A percentile compares a stretch with the other conserved stretches of the same genome.
Conservation (phyloP, 2,113 vertebrate species). For the Neofelis nebulosa region DNA sequence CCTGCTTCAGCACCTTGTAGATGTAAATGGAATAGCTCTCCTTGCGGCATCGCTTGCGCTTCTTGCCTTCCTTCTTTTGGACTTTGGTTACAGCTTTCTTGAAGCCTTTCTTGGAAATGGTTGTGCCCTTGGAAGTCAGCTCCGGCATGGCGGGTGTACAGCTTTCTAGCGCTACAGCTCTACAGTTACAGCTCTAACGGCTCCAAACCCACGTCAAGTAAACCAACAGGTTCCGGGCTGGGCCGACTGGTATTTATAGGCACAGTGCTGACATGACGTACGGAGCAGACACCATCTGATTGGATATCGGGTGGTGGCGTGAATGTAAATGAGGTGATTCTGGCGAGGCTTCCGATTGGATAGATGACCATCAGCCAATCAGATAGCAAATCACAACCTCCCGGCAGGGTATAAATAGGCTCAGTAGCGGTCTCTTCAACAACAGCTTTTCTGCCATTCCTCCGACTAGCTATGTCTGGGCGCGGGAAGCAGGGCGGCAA, state of each 20-base stretch:
- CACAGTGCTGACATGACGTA: fast-evolving
- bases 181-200: fast-evolving
- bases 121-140: fast-evolving
- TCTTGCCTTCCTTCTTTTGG: neutral
- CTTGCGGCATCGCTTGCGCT: neutral
- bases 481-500: fast-evolving
- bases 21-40: slow-evolving; percentile 48
- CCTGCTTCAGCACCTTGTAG: slow-evolving; percentile 69
- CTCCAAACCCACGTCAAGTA: fast-evolving
- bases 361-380: neutral
- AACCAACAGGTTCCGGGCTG: fast-evolving
- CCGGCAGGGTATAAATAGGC: slow-evolving; percentile 24
- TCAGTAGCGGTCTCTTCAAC: fast-evolving
- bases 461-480: fast-evolving
- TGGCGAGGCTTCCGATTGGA: slow-evolving; percentile 42
- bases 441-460: fast-evolving
- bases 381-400: neutral
- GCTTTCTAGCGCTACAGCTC: fast-evolving
- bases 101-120: neutral
- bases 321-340: slow-evolving; percentile 62
- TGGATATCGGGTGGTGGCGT: neutral
- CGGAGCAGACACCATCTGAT: neutral
- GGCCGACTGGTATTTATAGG: slow-evolving; percentile 46
- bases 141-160: fast-evolving
- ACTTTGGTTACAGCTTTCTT: neutral